phyloP scores from a whole-genome alignment of 1,140 invertebrate genomes.

The Aphidius ervi region DNA sequence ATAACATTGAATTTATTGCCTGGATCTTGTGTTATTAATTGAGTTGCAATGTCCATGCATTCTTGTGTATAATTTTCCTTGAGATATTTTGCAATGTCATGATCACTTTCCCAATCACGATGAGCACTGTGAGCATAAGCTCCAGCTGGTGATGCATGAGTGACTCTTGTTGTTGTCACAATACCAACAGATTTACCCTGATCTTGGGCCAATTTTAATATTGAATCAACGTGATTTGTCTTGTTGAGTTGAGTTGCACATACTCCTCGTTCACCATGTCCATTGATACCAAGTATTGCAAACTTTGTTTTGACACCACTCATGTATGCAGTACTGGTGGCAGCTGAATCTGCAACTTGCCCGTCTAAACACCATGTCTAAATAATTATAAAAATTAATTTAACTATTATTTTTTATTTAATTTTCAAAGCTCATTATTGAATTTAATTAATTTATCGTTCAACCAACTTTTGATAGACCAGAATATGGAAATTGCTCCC shows the following conservation, averaged over 20 bases:
- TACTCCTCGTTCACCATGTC: constrained; percentile 57
- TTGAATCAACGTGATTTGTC: no score
- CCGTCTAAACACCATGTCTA: constrained; percentile 80
- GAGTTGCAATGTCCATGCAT: constrained; percentile 53
- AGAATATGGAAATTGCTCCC: constrained; percentile 74
- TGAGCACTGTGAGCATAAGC: constrained; percentile 55
- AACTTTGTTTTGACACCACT: constrained; percentile 79
- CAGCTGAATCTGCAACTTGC: constrained; percentile 79
- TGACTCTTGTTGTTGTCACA: no score
- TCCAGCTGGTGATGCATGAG: no score
- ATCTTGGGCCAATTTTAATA: no score
- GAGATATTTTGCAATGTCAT: constrained; percentile 21
- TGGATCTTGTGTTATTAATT: constrained; percentile 49
- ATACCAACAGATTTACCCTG: no score
- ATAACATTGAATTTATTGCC: constrained; percentile 56
- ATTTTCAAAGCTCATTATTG: no score
- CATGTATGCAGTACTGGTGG: constrained; percentile 78
- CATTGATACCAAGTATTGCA: constrained; percentile 73
- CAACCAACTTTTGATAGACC: constrained; percentile 73
- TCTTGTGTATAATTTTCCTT: constrained; percentile 24
- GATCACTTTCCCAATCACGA: constrained; percentile 52
- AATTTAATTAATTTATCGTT: no score
- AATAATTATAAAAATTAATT: no score
- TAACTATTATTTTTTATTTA: no score
- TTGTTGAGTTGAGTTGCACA: constrained; percentile 58